Conservation (phyloP, 2,888 invertebrate genomes). For the Oscheius sp. region DNA sequence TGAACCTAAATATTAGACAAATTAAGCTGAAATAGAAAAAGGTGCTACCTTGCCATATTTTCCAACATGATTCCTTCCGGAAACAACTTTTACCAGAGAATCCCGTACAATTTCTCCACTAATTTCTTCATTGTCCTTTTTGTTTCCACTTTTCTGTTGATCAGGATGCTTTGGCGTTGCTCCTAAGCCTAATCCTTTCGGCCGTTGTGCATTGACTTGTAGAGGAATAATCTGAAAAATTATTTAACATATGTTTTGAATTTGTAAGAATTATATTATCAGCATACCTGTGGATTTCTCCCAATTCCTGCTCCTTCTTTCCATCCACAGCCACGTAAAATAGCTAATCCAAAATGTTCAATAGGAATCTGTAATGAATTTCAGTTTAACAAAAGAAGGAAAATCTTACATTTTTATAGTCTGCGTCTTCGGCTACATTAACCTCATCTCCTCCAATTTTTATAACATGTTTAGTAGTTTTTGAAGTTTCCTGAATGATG, state of each 20-base stretch:
- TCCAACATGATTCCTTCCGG: conserved; percentile 19
- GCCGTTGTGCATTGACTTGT: conserved; percentile 80
- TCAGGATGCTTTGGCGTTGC: conserved; percentile 78
- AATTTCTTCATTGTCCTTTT: conserved; percentile 19
- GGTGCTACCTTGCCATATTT: conserved; percentile 37
- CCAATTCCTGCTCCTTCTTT: conserved; percentile 71
- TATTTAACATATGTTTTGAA: neutral
- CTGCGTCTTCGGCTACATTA: conserved; percentile 50
- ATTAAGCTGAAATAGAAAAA: neutral
- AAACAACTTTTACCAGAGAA: conserved; percentile 27
- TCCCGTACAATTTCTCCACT: conserved; percentile 16
- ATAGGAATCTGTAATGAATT: conserved; percentile 76
- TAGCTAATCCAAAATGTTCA: conserved; percentile 86
- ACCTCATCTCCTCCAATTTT: conserved; percentile 20
- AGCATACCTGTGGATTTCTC: conserved; percentile 47
- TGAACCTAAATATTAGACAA: conserved; percentile 78
- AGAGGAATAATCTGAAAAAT: conserved; percentile 72
- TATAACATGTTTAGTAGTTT: neutral
- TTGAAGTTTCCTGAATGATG: neutral
- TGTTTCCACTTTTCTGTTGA: conserved; percentile 31
- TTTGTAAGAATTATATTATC: neutral
- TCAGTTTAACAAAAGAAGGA: neutral
- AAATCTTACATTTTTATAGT: conserved; percentile 41
- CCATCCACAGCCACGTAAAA: conserved; percentile 90
- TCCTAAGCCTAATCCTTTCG: conserved; percentile 92